Evolutionary conservation across 1,140 invertebrate genomes (phyloP), one percentile per base, ranked within the genome.

Genomic region (Drosophila quadrilineata): DNA sequence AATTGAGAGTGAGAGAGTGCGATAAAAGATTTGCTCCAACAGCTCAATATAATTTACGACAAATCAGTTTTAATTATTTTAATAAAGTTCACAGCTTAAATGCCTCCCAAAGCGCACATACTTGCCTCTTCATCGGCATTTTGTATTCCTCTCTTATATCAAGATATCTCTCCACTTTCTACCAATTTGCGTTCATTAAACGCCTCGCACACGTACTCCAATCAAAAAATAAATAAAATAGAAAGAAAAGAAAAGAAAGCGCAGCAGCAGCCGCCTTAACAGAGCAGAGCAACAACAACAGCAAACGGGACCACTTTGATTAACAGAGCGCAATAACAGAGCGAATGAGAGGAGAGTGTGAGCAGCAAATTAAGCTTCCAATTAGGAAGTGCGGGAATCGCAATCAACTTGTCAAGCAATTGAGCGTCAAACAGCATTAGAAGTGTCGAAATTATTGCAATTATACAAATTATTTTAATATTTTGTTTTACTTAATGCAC

Each of bases 61-160:
- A 58, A 84, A 84, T 74, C 74, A 68, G 74, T 85, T 84, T 84
- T 84, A 77, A 85, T 84, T 84, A 77, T 84, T 77, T 85, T 59
- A 62, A 85, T 85, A 75, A 75, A 75, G 56, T 64, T 52, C 45
- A n/a, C n/a, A 57, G 62, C 31, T 41, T 41, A 9, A 10, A 41
- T 21, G 10, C 12, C 33, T n/a, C n/a, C n/a, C n/a, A n/a, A n/a
- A n/a, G 53, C 53, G 22, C 41, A 45, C 56, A 71, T 28, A 84
- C 69, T 73, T 84, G 65, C n/a, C n/a, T n/a, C n/a, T 60, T 64
- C 26, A 28, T 24, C 33, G 60, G 17, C 54, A 84, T 57, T 84
- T 69, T 76, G 75, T 62, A 72, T 58, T 58, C n/a, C n/a, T n/a
- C n/a, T n/a, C n/a, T 49, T 54, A 49, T 53, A 52, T 12, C 6